Conservation (phyloP, 2,113 vertebrate species). For the Epinephelus lanceolatus region DNA sequence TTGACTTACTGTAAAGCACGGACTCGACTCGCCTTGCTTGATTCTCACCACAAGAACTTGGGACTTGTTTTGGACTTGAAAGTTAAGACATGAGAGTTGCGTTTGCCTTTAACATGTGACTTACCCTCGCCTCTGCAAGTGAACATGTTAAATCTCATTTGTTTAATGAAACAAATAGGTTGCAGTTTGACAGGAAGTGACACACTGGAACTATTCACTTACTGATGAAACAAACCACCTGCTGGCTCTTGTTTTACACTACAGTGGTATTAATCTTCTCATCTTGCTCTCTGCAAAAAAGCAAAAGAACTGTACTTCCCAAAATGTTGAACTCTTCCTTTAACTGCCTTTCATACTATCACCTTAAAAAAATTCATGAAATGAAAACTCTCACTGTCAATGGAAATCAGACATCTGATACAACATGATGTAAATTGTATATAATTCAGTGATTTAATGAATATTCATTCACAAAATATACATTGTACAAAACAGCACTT, state of each 20-base stretch:
- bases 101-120: too few species aligned
- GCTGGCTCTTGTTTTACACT: not conserved
- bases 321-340: not conserved
- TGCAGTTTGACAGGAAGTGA: not conserved
- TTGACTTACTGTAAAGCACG: too few species aligned
- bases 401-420: constrained; percentile 7
- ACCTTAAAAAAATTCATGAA: not conserved
- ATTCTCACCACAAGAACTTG: too few species aligned
- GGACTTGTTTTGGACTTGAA: too few species aligned
- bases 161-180: not conserved
- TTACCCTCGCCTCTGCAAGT: too few species aligned
- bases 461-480: constrained; percentile 47
- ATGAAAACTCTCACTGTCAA: constrained; percentile 3
- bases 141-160: not conserved
- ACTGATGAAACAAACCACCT: not conserved
- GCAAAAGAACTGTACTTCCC: not conserved
- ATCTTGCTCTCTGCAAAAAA: not conserved
- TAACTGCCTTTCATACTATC: not conserved
- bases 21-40: too few species aligned
- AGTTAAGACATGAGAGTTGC: too few species aligned
- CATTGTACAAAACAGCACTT: not conserved
- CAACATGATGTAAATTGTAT: not conserved
- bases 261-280: not conserved
- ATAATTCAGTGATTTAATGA: constrained; percentile 33
- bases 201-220: not conserved